A percentile compares a stretch with the other conserved stretches of the same genome.
These are phyloP conservation scores for Dicerorhinus sumatrensis DNA, from an alignment of 2,113 vertebrate genomes.

Conservation along the genomic window DNA sequence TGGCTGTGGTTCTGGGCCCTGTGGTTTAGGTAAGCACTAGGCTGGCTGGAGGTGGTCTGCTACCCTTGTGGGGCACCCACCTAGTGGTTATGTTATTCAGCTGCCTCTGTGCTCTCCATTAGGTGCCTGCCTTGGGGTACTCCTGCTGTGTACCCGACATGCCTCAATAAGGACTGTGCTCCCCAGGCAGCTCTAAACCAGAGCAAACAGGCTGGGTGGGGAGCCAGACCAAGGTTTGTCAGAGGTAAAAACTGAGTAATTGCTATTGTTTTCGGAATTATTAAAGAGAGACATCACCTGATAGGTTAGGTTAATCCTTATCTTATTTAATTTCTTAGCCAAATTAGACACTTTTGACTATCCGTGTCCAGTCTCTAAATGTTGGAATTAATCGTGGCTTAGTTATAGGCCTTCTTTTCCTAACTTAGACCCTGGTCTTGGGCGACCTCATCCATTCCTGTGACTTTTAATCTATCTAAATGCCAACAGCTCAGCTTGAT, in stretches of 20 bases:
- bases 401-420: background rate
- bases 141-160: background rate
- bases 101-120: background rate
- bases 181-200: background rate
- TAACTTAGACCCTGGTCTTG: background rate
- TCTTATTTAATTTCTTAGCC: background rate
- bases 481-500: background rate
- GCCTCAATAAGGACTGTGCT: background rate
- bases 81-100: background rate
- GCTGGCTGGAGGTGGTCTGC: background rate
- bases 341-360: background rate
- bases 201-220: background rate
- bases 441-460: background rate
- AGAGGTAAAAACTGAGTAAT: background rate
- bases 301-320: background rate
- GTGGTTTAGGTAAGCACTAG: background rate
- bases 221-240: background rate
- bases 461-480: background rate
- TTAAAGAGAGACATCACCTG: background rate
- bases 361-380: background rate
- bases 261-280: background rate
- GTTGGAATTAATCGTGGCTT: background rate
- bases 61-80: background rate
- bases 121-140: background rate
- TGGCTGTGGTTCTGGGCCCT: background rate